Evolutionary conservation across 2,888 invertebrate species (phyloP).

Genomic region (Balanococcus diminutus): DNA sequence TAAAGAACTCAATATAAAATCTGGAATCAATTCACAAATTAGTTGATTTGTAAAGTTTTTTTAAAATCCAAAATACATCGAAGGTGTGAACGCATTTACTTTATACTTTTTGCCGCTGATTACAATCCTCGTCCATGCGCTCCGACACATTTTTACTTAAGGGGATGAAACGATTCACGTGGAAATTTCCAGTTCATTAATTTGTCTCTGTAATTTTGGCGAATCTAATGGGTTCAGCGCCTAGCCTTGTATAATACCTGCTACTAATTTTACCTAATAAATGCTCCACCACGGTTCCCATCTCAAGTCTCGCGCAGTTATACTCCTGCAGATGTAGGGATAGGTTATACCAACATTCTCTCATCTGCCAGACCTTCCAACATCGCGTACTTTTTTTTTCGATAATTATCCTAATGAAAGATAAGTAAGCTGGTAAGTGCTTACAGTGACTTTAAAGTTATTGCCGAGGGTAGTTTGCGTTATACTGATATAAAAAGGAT

Average conservation of each 20-base stretch:
- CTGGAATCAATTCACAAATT: background rate
- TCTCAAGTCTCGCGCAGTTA: background rate
- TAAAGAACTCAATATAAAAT: no score
- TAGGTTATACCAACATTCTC: no score
- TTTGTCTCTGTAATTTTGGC: slow-evolving; percentile 52
- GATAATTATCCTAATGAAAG: slow-evolving; percentile 7
- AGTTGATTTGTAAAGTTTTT: no score
- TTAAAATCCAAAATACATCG: no score
- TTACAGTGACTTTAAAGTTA: background rate
- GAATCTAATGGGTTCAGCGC: slow-evolving; percentile 52
- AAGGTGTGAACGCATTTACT: slow-evolving; percentile 10
- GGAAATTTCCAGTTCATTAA: slow-evolving; percentile 54
- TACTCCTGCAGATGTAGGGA: background rate
- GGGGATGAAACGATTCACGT: slow-evolving; percentile 47
- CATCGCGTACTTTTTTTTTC: background rate
- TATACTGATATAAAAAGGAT: no score
- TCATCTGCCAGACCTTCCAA: background rate
- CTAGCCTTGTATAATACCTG: slow-evolving; percentile 45
- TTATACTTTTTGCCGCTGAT: background rate
- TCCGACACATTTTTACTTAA: slow-evolving; percentile 29
- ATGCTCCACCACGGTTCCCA: slow-evolving; percentile 34
- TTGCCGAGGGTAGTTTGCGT: background rate
- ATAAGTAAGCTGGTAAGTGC: slow-evolving; percentile 15
- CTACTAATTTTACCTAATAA: slow-evolving; percentile 51
- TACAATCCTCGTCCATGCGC: background rate